phyloP scores from a whole-genome alignment of 2,888 invertebrate species.

The Morinoia aosen region DNA sequence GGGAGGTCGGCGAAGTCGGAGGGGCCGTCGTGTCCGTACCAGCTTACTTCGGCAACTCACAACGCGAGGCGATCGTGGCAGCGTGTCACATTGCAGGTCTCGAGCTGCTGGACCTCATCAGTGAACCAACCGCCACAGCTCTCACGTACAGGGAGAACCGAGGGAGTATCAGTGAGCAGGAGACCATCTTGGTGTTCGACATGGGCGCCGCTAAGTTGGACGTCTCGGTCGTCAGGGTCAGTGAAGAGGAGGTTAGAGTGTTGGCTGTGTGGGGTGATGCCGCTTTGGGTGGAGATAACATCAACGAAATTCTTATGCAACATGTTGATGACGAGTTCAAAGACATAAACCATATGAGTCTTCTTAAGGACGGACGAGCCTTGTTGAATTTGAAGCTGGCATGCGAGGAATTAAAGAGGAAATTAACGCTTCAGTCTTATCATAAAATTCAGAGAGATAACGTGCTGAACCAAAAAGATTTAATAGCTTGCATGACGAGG shows the following conservation, averaged over 20 bases:
- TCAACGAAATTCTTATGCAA: not conserved
- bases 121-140: not conserved
- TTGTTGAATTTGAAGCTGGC: not conserved
- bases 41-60: not conserved
- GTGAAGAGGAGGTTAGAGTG: not conserved
- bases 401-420: not conserved
- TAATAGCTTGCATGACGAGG: not conserved
- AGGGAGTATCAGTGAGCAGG: not conserved
- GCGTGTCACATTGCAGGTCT: not conserved
- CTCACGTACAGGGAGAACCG: slow-evolving; percentile 7
- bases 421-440: not conserved
- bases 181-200: not conserved
- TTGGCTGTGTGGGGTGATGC: not conserved
- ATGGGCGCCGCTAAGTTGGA: not conserved
- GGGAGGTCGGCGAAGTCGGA: not conserved
- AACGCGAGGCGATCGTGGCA: slow-evolving; percentile 16
- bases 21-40: not conserved
- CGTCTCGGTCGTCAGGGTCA: not conserved
- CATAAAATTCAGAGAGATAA: not conserved
- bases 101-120: not conserved
- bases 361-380: not conserved
- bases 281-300: not conserved
- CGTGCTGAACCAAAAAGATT: not conserved
- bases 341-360: not conserved
- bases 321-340: not conserved